Conservation (phyloP, 1,140 invertebrate genomes). For the Holcopasites calliopsidis region DNA sequence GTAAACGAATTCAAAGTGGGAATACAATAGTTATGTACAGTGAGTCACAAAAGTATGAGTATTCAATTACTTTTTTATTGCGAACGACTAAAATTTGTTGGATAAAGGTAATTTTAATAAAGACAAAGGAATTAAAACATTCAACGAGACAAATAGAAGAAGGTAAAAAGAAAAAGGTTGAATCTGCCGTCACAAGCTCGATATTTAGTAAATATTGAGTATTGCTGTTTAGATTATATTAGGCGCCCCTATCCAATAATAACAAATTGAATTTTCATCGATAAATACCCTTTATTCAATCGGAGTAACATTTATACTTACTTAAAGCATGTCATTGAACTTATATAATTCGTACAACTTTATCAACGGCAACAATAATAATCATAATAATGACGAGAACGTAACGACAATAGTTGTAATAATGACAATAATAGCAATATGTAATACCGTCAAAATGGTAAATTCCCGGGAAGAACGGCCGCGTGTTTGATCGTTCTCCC, state of each 20-base stretch:
- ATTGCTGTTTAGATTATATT: too few species aligned
- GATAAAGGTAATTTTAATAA: too few species aligned
- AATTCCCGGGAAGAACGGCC: background rate
- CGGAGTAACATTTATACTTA: slow-evolving; percentile 80
- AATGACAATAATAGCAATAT: slow-evolving; percentile 59
- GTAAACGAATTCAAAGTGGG: too few species aligned
- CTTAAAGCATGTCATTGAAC: slow-evolving; percentile 78
- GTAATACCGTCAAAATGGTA: slow-evolving; percentile 33
- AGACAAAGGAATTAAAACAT: too few species aligned
- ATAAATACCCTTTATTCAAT: slow-evolving; percentile 81
- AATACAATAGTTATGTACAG: too few species aligned
- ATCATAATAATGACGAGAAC: slow-evolving; percentile 73
- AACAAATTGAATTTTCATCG: slow-evolving; percentile 69
- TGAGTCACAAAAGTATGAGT: too few species aligned
- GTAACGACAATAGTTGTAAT: slow-evolving; percentile 66
- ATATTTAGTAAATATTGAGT: too few species aligned
- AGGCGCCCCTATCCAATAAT: background rate
- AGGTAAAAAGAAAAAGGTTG: too few species aligned
- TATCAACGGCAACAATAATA: slow-evolving; percentile 77
- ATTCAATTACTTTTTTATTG: too few species aligned
- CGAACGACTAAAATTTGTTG: too few species aligned
- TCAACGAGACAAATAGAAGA: too few species aligned
- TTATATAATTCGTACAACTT: slow-evolving; percentile 78
- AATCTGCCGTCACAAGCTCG: too few species aligned
- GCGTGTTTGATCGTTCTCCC: background rate